Evolutionary conservation across 2,113 vertebrate genomes (phyloP).

Genomic region (Alouatta palliata): DNA sequence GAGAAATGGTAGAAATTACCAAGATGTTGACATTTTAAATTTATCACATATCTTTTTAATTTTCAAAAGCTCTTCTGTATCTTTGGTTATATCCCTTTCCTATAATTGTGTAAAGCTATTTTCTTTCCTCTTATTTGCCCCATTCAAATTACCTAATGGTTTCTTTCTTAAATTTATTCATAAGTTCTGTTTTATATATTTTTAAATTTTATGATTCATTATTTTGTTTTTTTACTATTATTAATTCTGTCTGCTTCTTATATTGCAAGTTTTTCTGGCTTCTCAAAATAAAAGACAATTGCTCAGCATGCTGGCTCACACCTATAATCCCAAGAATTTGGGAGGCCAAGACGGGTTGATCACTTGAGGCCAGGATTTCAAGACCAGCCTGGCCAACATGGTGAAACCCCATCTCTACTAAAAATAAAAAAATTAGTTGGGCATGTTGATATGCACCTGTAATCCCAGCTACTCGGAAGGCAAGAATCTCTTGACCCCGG

Average conservation of each 20-base stretch:
- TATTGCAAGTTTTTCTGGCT: background rate
- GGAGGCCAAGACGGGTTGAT: too few species aligned
- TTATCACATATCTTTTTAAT: background rate
- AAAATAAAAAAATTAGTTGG: too few species aligned
- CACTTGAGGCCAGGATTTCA: too few species aligned
- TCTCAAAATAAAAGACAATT: background rate
- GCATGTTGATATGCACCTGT: too few species aligned
- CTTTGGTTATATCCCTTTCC: background rate
- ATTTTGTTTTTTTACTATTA: slow-evolving; percentile 2
- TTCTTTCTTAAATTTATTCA: background rate
- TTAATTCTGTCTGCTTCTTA: background rate
- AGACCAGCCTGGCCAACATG: too few species aligned
- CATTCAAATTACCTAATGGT: background rate
- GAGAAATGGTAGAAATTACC: background rate
- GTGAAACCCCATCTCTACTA: too few species aligned
- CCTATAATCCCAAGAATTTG: too few species aligned
- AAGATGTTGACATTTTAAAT: background rate
- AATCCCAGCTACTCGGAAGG: too few species aligned
- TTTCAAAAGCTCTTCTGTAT: background rate
- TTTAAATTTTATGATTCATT: background rate
- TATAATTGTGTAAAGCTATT: background rate
- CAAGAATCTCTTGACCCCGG: too few species aligned
- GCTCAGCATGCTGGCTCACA: too few species aligned
- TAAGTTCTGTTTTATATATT: background rate
- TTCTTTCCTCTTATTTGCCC: background rate